A percentile compares a stretch with the other conserved stretches of the same genome.
Conservation (phyloP, 2,797 vertebrate genomes). For the Lophius americanus region DNA sequence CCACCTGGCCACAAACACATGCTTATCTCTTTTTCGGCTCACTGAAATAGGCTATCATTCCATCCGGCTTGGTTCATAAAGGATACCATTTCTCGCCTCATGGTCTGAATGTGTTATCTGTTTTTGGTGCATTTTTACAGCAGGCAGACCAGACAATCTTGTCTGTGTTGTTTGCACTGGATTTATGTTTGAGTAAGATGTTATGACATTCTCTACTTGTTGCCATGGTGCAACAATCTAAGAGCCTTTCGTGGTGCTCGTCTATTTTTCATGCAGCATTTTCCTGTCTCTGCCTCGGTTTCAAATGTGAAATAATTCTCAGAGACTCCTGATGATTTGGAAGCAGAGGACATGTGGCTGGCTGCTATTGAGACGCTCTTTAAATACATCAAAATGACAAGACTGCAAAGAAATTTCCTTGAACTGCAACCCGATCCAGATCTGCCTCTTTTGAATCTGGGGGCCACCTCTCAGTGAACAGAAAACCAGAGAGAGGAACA, state of each 20-base stretch:
- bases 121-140: conserved; percentile 55
- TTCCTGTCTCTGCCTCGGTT: conserved; percentile 26
- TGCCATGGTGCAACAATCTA: conserved; percentile 43
- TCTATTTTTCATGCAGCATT: conserved; percentile 15
- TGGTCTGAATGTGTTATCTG: conserved; percentile 56
- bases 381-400: neutral
- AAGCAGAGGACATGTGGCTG: conserved; percentile 17
- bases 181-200: conserved; percentile 66
- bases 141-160: conserved; percentile 62
- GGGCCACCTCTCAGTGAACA: too few species aligned
- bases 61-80: conserved; percentile 49
- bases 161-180: conserved; percentile 59
- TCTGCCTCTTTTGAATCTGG: too few species aligned
- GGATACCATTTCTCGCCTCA: conserved; percentile 52
- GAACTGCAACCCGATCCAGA: too few species aligned
- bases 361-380: neutral
- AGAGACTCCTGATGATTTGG: conserved; percentile 8
- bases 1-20: conserved; percentile 43
- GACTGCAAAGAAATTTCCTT: too few species aligned
- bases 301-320: conserved; percentile 15
- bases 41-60: conserved; percentile 46
- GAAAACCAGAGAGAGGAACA: too few species aligned
- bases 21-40: conserved; percentile 43
- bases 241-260: conserved; percentile 25
- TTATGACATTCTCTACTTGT: conserved; percentile 51